A percentile compares a stretch with the other conserved stretches of the same genome.
These are phyloP conservation scores for Schizaphis graminum DNA, from an alignment of 2,888 invertebrate species.

Conservation along the genomic window DNA sequence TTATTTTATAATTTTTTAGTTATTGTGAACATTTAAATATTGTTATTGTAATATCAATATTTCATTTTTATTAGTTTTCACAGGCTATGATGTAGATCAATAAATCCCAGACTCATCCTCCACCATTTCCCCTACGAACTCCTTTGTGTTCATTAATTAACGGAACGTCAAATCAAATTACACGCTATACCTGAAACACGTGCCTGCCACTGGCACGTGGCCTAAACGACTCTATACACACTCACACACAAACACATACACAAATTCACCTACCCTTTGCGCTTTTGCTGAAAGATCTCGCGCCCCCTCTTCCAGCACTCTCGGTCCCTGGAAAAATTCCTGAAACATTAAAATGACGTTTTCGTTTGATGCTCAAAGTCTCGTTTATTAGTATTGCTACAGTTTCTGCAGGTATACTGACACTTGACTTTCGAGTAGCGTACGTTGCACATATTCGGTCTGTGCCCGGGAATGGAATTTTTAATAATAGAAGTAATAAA, in stretches of 20 bases:
- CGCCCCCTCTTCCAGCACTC: neutral
- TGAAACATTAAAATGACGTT: conserved; percentile 55
- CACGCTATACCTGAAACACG: conserved; percentile 61
- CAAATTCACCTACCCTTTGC: neutral
- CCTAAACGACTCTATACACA: conserved; percentile 32
- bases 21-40: neutral
- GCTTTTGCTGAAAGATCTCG: neutral
- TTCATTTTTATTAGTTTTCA: conserved; percentile 25
- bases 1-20: neutral
- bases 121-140: neutral
- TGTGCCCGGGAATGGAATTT: conserved; percentile 47
- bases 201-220: conserved; percentile 56
- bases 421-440: conserved; percentile 58
- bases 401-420: conserved; percentile 37
- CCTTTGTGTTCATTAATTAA: conserved; percentile 62
- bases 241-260: neutral
- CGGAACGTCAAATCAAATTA: conserved; percentile 61
- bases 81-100: neutral
- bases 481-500: conserved; percentile 49
- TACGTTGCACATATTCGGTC: conserved; percentile 11
- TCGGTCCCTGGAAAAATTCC: conserved; percentile 50
- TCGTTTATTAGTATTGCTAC: conserved; percentile 58
- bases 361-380: conserved; percentile 61
- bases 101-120: conserved; percentile 19
- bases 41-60: conserved; percentile 23